Conservation (phyloP, 2,113 vertebrate species). For the Aepyceros melampus region DNA sequence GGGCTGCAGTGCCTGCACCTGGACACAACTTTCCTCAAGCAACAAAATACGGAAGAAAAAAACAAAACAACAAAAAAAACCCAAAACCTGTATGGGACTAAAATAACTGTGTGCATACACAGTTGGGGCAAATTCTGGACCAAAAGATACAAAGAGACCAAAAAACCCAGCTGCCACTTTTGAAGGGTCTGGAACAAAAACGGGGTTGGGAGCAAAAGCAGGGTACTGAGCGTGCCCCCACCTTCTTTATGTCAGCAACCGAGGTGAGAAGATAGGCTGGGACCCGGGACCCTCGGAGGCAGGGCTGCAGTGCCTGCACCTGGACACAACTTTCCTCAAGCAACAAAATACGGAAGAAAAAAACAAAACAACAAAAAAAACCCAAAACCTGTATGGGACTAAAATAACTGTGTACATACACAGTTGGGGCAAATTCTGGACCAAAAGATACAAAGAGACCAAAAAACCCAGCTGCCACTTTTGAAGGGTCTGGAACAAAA, state of each 20-base stretch:
- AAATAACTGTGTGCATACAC: background rate
- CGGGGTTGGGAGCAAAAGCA: too few relatives aligned
- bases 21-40: background rate
- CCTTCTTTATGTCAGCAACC: background rate
- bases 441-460: background rate
- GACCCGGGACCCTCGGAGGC: background rate
- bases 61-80: background rate
- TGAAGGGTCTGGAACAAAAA: too few relatives aligned
- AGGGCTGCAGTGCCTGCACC: background rate
- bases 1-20: background rate
- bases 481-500: background rate
- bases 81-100: background rate
- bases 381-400: background rate
- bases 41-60: background rate
- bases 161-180: too few relatives aligned
- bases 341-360: background rate
- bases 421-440: background rate
- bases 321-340: background rate
- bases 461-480: background rate
- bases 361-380: background rate
- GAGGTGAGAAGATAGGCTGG: background rate
- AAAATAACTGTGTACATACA: background rate
- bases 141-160: background rate
- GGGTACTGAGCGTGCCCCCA: too few relatives aligned
- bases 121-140: background rate